phyloP scores from a whole-genome alignment of 2,797 vertebrate species.

The Scolopax bukidnonensis region DNA sequence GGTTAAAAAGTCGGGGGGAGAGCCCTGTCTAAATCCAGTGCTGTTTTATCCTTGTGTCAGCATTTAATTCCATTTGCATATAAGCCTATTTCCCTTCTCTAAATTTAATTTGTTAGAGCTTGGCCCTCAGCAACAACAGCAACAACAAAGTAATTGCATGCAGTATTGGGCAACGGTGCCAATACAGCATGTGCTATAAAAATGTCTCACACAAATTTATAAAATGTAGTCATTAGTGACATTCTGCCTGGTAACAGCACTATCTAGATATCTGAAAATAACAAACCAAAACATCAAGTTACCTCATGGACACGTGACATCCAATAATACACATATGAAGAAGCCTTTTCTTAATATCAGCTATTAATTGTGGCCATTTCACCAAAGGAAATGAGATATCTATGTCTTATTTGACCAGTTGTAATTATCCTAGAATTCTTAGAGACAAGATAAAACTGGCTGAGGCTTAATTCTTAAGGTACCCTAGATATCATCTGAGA shows the following conservation, averaged over 20 bases:
- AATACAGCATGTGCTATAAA: constrained; percentile 65
- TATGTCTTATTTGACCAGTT: not conserved
- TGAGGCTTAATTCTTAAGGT: not conserved
- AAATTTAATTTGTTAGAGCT: constrained; percentile 78
- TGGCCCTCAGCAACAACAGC: constrained; percentile 69
- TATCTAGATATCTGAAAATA: not conserved
- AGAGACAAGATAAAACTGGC: not conserved
- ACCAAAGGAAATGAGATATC: not conserved
- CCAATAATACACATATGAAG: constrained; percentile 29
- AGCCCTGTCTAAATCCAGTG: constrained; percentile 69
- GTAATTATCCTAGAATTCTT: not conserved
- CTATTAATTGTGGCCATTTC: not conserved
- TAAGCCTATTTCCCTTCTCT: constrained; percentile 74
- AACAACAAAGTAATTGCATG: constrained; percentile 70
- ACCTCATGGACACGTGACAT: constrained; percentile 18
- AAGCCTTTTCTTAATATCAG: not conserved
- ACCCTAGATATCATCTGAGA: not conserved
- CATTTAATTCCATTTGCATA: constrained; percentile 80
- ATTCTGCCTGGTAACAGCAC: constrained; percentile 66
- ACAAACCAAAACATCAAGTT: constrained; percentile 4
- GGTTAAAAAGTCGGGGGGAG: constrained; percentile 55
- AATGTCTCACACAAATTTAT: constrained; percentile 65
- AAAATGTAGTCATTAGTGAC: constrained; percentile 62
- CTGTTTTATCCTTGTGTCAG: constrained; percentile 77
- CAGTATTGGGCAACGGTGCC: constrained; percentile 63